Percentiles rank a stretch among this genome's conserved stretches.
Conservation (phyloP, 2,113 vertebrate species). For the Nymphicus hollandicus region DNA sequence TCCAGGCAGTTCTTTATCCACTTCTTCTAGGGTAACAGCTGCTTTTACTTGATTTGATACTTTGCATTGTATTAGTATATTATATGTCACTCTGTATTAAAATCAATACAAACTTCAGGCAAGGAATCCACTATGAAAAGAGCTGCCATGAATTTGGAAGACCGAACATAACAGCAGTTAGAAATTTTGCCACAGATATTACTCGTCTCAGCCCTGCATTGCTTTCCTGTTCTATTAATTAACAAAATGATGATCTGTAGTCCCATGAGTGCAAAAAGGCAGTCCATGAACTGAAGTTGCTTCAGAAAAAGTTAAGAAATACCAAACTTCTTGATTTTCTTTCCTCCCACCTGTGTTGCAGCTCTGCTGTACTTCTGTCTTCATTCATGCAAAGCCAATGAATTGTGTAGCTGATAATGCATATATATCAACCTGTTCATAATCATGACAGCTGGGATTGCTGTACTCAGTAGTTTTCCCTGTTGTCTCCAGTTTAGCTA, state of each 20-base stretch:
- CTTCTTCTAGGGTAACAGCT: background rate
- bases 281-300: background rate
- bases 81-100: background rate
- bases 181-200: background rate
- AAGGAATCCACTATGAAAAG: background rate
- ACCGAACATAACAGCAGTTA: background rate
- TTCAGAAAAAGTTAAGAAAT: constrained; percentile 6
- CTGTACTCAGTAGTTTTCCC: constrained; percentile 19
- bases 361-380: background rate
- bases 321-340: background rate
- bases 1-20: background rate
- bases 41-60: background rate
- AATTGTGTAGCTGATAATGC: constrained; percentile 26
- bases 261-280: background rate
- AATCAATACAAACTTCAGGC: background rate
- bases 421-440: constrained; percentile 38
- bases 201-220: background rate
- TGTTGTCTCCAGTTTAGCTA: constrained; percentile 13
- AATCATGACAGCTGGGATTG: constrained; percentile 41
- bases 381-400: constrained; percentile 30
- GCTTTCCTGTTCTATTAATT: background rate
- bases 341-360: background rate
- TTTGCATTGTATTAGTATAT: background rate
- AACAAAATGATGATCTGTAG: background rate
- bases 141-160: background rate